Conservation (phyloP, 2,113 vertebrate species). For the Leptocoma aspasia region DNA sequence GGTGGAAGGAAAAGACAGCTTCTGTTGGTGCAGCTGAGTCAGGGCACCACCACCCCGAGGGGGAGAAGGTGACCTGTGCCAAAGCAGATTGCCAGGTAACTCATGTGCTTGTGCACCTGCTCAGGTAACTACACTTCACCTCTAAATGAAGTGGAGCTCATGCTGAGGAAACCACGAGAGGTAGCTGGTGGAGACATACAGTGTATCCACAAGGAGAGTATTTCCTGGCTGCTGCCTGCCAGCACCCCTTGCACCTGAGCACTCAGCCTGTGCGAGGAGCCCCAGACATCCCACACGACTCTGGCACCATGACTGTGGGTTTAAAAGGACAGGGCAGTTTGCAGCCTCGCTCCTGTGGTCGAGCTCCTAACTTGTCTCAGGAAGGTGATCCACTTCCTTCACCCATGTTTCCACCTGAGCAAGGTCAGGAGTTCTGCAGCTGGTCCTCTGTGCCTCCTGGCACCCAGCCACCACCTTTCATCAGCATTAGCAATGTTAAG, state of each 20-base stretch:
- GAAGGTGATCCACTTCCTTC: not conserved
- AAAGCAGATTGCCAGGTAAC: accelerated
- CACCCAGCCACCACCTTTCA: not conserved
- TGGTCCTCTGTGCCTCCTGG: accelerated
- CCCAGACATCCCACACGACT: not conserved
- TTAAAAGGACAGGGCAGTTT: not conserved
- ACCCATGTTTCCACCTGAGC: accelerated
- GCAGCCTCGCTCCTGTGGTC: not conserved
- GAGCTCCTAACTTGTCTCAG: not conserved
- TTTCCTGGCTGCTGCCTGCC: not conserved
- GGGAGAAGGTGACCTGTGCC: accelerated
- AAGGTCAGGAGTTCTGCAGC: not conserved
- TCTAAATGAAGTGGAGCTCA: not conserved
- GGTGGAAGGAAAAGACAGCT: not conserved
- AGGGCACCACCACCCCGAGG: not conserved
- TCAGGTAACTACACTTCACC: not conserved
- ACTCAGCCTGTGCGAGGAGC: accelerated
- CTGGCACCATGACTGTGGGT: not conserved
- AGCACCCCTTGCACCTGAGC: not conserved
- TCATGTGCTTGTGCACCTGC: not conserved
- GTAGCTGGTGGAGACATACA: not conserved
- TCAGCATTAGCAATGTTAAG: not conserved
- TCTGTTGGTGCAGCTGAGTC: not conserved
- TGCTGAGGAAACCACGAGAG: not conserved
- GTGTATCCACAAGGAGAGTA: accelerated